phyloP scores from a whole-genome alignment of 2,888 invertebrate genomes.

The Leptogaster cylindrica region DNA sequence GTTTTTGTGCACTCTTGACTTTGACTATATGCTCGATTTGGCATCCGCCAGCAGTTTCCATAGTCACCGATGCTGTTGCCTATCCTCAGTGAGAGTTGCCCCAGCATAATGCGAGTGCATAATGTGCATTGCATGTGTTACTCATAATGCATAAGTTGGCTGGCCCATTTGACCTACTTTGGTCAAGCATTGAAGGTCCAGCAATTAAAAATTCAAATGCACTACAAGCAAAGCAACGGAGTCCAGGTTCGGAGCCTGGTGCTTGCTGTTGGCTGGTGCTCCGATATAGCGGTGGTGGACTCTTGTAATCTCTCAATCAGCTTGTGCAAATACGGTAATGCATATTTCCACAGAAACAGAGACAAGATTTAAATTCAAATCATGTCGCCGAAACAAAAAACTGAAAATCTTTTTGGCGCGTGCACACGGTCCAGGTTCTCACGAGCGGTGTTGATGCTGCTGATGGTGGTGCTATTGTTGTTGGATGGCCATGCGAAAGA shows the following conservation, averaged over 20 bases:
- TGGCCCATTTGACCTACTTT: constrained; percentile 24
- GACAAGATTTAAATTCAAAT: constrained; percentile 29
- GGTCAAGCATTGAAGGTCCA: constrained; percentile 21
- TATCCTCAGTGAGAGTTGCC: constrained; percentile 1
- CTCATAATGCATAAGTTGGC: constrained; percentile 19
- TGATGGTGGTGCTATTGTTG: too few species aligned
- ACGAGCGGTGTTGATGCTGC: too few species aligned
- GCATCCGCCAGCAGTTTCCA: neutral
- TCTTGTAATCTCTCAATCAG: constrained; percentile 24
- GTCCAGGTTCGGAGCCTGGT: too few species aligned
- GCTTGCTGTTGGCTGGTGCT: neutral
- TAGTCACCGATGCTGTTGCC: neutral
- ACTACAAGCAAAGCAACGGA: neutral
- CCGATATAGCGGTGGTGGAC: too few species aligned
- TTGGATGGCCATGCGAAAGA: too few species aligned
- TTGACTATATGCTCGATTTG: neutral
- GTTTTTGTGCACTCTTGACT: constrained; percentile 11
- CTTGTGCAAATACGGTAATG: constrained; percentile 4
- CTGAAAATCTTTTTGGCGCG: constrained; percentile 11
- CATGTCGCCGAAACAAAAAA: constrained; percentile 11
- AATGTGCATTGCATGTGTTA: neutral
- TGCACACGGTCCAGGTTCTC: constrained; percentile 9
- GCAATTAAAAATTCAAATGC: constrained; percentile 27
- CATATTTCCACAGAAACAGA: constrained; percentile 21
- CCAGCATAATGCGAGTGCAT: constrained; percentile 4